Conservation (phyloP, 2,797 vertebrate species). For the Sebastes cheni region DNA sequence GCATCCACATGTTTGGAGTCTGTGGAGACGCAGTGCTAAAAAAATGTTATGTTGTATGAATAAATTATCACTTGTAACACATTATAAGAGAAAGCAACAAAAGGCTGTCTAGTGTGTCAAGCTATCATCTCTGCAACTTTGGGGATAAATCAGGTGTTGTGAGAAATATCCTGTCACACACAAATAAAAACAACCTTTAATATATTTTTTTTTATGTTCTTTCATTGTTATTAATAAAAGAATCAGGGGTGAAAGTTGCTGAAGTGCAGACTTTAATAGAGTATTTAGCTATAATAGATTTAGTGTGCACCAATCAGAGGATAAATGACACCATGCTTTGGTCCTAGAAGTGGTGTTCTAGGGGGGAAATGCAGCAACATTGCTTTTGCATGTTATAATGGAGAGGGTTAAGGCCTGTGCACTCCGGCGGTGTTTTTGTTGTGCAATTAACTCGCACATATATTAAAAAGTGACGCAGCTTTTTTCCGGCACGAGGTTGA, state of each 20-base stretch:
- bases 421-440: too few species aligned
- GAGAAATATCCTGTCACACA: conserved; percentile 19
- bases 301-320: background rate
- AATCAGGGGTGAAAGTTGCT: background rate
- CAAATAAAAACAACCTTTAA: conserved; percentile 23
- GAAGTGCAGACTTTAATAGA: conserved; percentile 5
- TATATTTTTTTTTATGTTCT: conserved; percentile 1
- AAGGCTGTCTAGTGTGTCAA: conserved; percentile 20
- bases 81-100: conserved; percentile 15
- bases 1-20: background rate
- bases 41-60: conserved; percentile 13
- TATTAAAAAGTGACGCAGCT: too few species aligned
- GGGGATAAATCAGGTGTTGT: conserved; percentile 18
- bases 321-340: background rate
- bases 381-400: background rate
- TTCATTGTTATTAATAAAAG: background rate
- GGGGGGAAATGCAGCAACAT: background rate
- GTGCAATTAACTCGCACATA: too few species aligned
- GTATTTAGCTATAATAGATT: background rate
- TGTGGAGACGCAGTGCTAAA: conserved; percentile 8
- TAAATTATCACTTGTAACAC: conserved; percentile 52
- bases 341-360: background rate
- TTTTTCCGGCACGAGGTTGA: accelerated
- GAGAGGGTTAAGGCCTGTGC: background rate
- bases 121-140: conserved; percentile 26